These are phyloP conservation scores for Synchiropus splendidus DNA, from an alignment of 2,113 vertebrate genomes.

Conservation along the genomic window DNA sequence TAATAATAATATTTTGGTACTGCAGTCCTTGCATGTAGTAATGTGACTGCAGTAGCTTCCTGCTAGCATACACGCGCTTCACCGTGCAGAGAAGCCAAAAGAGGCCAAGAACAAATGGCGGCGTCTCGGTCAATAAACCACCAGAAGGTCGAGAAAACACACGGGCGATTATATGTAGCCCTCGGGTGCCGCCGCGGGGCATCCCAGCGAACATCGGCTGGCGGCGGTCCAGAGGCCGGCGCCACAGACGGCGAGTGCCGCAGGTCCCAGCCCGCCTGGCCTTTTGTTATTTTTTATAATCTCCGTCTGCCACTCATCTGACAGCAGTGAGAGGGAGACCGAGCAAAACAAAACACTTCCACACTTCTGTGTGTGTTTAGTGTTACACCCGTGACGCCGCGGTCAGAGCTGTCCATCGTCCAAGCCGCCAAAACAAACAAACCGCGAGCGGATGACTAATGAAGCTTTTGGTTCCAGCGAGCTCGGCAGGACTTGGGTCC, in stretches of 20 bases:
- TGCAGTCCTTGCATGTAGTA: no score
- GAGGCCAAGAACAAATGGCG: no score
- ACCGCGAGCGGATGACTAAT: conserved; percentile 46
- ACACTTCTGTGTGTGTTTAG: conserved; percentile 37
- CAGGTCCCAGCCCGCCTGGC: conserved; percentile 47
- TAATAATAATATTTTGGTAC: no score
- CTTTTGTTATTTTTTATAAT: conserved; percentile 54
- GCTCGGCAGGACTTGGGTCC: conserved; percentile 32
- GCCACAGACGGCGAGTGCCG: conserved; percentile 45
- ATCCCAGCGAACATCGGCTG: conserved; percentile 56
- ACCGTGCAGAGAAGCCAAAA: no score
- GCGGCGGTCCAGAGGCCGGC: conserved; percentile 40
- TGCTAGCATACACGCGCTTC: no score
- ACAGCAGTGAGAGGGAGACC: conserved; percentile 36
- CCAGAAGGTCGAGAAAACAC: no score
- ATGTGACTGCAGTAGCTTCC: no score
- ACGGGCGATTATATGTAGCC: conserved; percentile 57
- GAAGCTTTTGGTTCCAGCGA: conserved; percentile 38
- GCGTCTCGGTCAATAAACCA: conserved; percentile 45
- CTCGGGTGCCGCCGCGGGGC: conserved; percentile 49
- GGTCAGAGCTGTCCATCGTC: conserved; percentile 48
- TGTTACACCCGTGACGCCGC: no score
- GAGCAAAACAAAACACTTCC: conserved; percentile 23
- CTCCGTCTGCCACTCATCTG: conserved; percentile 56
- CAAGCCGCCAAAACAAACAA: conserved; percentile 54